Percentiles rank a stretch among this genome's conserved stretches.
Evolutionary conservation across 2,113 vertebrate species (phyloP).

Genomic region (Synodontis membranacea): DNA sequence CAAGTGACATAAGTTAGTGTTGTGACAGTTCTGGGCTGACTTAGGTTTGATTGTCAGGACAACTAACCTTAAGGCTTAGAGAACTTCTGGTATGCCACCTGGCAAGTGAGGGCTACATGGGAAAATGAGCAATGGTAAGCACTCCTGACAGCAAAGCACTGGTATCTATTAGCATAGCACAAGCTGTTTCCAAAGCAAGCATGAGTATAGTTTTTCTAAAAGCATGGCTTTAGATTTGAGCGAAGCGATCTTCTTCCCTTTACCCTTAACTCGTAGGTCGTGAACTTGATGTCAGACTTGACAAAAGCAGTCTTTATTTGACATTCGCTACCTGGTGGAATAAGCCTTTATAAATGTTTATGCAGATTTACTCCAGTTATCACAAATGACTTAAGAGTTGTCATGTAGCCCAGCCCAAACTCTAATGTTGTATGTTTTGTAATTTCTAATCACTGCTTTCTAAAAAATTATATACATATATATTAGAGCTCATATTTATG

Average conservation of each 20-base stretch:
- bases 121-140: not conserved
- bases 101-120: not conserved
- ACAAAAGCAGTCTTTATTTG: not conserved
- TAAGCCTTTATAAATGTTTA: not conserved
- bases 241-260: not conserved
- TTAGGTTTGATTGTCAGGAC: not conserved
- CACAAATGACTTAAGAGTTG: not conserved
- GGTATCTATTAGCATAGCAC: not conserved
- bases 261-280: not conserved
- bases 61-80: not conserved
- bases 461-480: too few species aligned
- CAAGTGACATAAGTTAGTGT: not conserved
- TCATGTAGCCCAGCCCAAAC: not conserved
- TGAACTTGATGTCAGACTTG: not conserved
- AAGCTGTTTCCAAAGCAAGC: not conserved
- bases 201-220: not conserved
- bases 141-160: not conserved
- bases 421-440: too few species aligned
- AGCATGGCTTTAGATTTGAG: not conserved
- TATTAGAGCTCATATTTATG: too few species aligned
- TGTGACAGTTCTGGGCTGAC: not conserved
- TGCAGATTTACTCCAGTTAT: not conserved
- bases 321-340: not conserved
- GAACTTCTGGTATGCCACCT: not conserved
- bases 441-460: too few species aligned